These are phyloP conservation scores for Caloenas nicobarica DNA, from an alignment of 2,113 vertebrate genomes.

Conservation along the genomic window DNA sequence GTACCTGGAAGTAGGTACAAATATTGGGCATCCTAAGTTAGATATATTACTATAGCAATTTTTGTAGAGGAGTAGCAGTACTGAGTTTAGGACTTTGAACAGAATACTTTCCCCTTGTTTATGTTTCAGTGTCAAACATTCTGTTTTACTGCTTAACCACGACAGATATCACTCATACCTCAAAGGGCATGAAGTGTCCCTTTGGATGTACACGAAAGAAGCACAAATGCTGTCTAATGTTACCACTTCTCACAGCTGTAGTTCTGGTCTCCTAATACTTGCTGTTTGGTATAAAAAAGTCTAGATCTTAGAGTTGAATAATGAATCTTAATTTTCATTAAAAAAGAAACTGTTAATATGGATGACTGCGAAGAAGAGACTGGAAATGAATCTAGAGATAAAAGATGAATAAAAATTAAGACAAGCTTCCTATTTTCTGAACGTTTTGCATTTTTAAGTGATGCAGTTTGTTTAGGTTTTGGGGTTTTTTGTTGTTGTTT, in stretches of 20 bases:
- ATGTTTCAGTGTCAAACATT: background rate
- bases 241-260: background rate
- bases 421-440: background rate
- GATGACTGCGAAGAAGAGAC: background rate
- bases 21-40: background rate
- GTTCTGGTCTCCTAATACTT: background rate
- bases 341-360: background rate
- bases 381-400: background rate
- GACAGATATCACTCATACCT: background rate
- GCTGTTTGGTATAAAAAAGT: background rate
- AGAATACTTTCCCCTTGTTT: background rate
- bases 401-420: background rate
- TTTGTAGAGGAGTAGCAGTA: background rate
- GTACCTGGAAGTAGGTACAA: background rate
- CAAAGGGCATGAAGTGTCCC: background rate
- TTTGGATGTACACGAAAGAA: background rate
- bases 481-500: no score
- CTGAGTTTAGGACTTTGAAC: background rate
- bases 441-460: background rate
- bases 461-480: no score
- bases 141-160: background rate
- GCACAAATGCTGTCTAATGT: background rate
- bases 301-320: background rate
- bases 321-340: background rate
- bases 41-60: background rate